Evolutionary conservation across 2,113 vertebrate genomes (phyloP).

Genomic region (Neodontobutis hainanensis): DNA sequence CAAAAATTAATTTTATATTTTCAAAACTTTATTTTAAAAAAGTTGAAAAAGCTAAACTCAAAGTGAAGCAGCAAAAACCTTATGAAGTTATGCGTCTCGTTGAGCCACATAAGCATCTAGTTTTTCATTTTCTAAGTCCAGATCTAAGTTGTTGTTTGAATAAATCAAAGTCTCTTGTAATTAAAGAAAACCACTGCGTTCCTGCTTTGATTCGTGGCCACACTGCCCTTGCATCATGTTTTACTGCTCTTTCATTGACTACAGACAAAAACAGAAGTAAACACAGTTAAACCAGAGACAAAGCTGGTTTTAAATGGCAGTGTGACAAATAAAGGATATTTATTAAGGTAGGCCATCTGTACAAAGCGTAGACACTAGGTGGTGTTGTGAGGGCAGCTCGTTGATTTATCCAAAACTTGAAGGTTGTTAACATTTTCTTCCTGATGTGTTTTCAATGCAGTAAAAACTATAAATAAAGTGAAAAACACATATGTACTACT

Average conservation of each 20-base stretch:
- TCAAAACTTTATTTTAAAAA: too few relatives aligned
- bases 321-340: conserved; percentile 9
- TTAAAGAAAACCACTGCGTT: conserved; percentile 4
- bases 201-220: background rate
- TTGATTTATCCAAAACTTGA: background rate
- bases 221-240: background rate
- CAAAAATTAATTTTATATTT: too few relatives aligned
- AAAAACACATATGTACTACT: too few relatives aligned
- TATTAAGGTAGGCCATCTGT: conserved; percentile 8
- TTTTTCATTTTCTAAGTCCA: background rate
- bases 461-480: too few relatives aligned
- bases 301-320: background rate
- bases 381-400: conserved; percentile 26
- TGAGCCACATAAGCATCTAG: background rate
- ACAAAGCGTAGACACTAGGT: conserved; percentile 41
- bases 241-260: background rate
- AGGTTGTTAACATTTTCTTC: too few relatives aligned
- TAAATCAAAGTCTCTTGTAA: conserved; percentile 3
- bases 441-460: too few relatives aligned
- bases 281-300: conserved; percentile 6
- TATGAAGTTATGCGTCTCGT: background rate
- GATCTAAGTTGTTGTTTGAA: background rate
- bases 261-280: background rate
- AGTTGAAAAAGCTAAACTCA: too few relatives aligned
- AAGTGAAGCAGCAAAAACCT: too few relatives aligned